Base-by-base conservation (phyloP, 2,888 invertebrate species). In the Aleiodes leptofemur region DNA sequence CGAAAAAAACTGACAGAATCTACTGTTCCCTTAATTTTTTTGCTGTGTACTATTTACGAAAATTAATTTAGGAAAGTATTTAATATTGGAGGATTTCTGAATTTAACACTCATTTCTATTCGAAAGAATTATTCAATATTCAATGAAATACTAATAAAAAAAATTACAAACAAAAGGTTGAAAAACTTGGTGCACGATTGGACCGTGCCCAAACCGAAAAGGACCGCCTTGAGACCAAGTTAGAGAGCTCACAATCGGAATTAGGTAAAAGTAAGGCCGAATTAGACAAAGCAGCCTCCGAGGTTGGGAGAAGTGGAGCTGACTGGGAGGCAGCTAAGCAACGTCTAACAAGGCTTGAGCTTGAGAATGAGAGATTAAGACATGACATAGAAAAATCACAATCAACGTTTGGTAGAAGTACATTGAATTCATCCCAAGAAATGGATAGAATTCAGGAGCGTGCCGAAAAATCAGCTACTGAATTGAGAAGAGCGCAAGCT, bases 211-310 rank as follows among this genome's bases (percentile, higher is more conserved):
- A 96, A 86, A 95, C 95, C 0, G 97, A 97, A 88, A 96, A 97
- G 87, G 97, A 97, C 86, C 93, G 97, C 16, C 92, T 97, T 59
- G 97, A 97, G 91, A 94, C 96, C 68, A 97, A 97, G 88, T 90
- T 98, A 83, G 97, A 98, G 90, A 95, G 96, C 86, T 97, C 97
- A 55, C 97, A 97, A 88, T 96, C 96, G 55, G 97, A 97, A 90
- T 91, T 98, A 75, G 97, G 97, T 66, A 97, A 97, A 90, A 97
- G 97, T 78, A 97, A 97, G 91, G 97, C 97, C 14, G 97, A 97
- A 88, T 90, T 97, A 77, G 97, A 98, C 87, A 97, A 97, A 89
- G 96, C 96, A 59, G 95, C 96, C 6, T 95, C 95, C 81, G 97
- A 97, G 89, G 96, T 95, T 68, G 97, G 97, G 51, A 93, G 97